Conservation (phyloP, 2,888 invertebrate genomes). For the Rotaria macrura region DNA sequence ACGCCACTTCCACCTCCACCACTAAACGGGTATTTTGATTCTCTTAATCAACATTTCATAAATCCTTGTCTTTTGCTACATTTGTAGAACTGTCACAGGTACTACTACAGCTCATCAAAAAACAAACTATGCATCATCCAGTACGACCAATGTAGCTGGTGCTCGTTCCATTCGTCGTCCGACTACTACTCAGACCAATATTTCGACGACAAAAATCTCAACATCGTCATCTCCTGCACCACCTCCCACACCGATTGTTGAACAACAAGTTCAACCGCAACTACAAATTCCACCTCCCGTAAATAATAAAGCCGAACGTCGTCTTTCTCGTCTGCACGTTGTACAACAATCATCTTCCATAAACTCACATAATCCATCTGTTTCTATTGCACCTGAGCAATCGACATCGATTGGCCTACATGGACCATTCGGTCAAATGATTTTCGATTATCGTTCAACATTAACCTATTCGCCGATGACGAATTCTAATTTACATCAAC, state of each 20-base stretch:
- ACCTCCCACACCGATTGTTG: background rate
- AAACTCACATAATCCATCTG: background rate
- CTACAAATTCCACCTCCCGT: background rate
- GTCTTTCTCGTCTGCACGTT: background rate
- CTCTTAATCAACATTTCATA: no score
- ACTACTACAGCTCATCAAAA: no score
- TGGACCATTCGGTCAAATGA: background rate
- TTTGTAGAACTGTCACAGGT: no score
- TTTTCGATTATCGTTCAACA: background rate
- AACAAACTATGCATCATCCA: no score
- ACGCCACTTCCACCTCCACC: no score
- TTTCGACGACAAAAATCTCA: background rate
- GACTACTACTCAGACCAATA: background rate
- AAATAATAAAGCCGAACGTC: background rate
- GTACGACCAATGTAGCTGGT: background rate
- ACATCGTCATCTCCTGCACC: background rate
- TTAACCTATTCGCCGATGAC: slow-evolving; percentile 19
- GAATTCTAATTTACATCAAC: no score
- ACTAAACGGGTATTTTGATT: no score
- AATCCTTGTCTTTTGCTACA: no score
- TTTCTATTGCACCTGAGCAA: no score
- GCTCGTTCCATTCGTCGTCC: background rate
- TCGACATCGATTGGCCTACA: background rate
- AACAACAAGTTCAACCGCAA: background rate
- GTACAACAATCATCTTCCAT: background rate